Evolutionary conservation across 2,888 invertebrate genomes (phyloP).

Genomic region (Eristalis intricaria): DNA sequence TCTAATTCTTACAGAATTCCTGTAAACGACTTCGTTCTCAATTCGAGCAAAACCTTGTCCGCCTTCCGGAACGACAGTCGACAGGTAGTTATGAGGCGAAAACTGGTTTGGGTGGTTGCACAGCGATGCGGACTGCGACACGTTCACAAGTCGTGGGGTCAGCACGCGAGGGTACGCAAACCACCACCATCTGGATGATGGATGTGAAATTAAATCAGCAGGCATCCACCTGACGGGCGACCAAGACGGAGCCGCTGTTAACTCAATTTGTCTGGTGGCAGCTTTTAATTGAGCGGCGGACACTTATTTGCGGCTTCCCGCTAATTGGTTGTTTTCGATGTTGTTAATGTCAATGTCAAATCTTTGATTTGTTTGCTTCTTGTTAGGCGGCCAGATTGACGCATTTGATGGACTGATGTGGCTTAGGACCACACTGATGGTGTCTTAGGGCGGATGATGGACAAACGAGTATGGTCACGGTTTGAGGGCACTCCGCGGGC

Average conservation of each 20-base stretch:
- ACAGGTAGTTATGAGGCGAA: background rate
- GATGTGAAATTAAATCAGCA: slow-evolving; percentile 8
- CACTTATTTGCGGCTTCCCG: background rate
- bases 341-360: background rate
- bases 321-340: background rate
- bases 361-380: background rate
- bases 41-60: background rate
- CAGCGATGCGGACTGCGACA: background rate
- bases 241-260: background rate
- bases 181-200: slow-evolving; percentile 1
- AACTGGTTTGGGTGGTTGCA: background rate
- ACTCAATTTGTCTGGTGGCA: background rate
- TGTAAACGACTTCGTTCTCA: background rate
- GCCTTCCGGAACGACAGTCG: background rate
- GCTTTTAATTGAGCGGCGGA: background rate
- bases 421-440: background rate
- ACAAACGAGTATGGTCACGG: too few species aligned
- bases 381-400: background rate
- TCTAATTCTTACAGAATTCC: background rate
- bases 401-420: background rate
- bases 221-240: background rate
- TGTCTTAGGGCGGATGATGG: too few species aligned
- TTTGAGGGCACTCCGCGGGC: too few species aligned
- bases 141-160: background rate
- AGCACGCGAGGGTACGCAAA: background rate